phyloP scores from a whole-genome alignment of 2,888 invertebrate genomes.

The Scotopteryx bipunctaria region DNA sequence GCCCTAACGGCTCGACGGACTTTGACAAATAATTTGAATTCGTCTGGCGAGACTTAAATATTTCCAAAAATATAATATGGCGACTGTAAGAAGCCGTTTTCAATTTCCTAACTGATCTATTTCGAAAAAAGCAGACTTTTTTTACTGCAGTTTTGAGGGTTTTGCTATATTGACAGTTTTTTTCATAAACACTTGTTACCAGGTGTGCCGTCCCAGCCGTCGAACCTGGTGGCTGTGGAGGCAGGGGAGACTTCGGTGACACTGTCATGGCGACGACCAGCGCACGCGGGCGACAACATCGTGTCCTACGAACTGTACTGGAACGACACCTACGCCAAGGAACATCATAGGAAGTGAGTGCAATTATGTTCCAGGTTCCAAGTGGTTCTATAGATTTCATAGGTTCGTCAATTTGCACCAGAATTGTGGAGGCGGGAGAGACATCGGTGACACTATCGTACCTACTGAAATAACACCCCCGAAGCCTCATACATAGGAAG shows the following conservation, averaged over 20 bases:
- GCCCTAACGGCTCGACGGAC: no score
- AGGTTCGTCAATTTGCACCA: no score
- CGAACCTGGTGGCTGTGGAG: slow-evolving; percentile 93
- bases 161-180: background rate
- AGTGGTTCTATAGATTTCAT: background rate
- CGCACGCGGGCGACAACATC: slow-evolving; percentile 95
- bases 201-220: slow-evolving; percentile 98
- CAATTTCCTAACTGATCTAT: no score
- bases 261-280: slow-evolving; percentile 96
- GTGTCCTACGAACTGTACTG: slow-evolving; percentile 98
- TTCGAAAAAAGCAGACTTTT: no score
- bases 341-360: slow-evolving; percentile 89
- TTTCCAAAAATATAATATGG: no score
- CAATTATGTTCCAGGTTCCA: background rate
- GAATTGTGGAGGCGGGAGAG: background rate
- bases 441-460: background rate
- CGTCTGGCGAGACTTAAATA: no score
- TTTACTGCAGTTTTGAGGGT: no score
- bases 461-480: no score
- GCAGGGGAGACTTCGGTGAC: slow-evolving; percentile 95
- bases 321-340: slow-evolving; percentile 97
- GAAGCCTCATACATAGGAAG: no score
- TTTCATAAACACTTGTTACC: no score
- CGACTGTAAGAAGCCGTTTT: no score
- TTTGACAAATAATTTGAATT: no score